phyloP scores from a whole-genome alignment of 2,888 invertebrate genomes.

The Balanococcus diminutus region DNA sequence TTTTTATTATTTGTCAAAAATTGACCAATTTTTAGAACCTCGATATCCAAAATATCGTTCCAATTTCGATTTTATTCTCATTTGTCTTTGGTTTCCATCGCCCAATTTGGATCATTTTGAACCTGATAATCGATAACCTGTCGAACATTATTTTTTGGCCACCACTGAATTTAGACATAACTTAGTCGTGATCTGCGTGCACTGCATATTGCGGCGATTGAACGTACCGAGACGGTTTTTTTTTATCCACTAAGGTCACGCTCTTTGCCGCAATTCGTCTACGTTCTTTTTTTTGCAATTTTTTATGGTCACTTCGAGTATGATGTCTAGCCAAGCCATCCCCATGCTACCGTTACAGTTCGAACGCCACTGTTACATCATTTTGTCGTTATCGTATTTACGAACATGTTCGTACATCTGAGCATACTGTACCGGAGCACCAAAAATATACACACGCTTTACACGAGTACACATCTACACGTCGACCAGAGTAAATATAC shows the following conservation, averaged over 20 bases:
- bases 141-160: neutral
- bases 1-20: no score
- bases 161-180: neutral
- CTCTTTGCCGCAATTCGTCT: constrained; percentile 18
- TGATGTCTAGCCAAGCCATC: constrained; percentile 16
- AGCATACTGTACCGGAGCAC: neutral
- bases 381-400: neutral
- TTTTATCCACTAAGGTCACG: constrained; percentile 20
- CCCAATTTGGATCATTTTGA: neutral
- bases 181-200: constrained; percentile 24
- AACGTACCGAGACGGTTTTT: neutral
- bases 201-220: constrained; percentile 5
- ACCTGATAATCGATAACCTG: neutral
- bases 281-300: neutral
- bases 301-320: constrained; percentile 21
- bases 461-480: neutral
- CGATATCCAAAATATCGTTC: no score
- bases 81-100: no score
- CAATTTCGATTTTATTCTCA: no score
- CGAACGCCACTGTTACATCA: constrained; percentile 15
- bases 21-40: no score
- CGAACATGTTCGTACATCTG: neutral
- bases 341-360: constrained; percentile 12
- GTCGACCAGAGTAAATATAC: neutral
- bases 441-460: neutral